phyloP scores from a whole-genome alignment of 2,888 invertebrate genomes.

The Epinotia brunnichana region DNA sequence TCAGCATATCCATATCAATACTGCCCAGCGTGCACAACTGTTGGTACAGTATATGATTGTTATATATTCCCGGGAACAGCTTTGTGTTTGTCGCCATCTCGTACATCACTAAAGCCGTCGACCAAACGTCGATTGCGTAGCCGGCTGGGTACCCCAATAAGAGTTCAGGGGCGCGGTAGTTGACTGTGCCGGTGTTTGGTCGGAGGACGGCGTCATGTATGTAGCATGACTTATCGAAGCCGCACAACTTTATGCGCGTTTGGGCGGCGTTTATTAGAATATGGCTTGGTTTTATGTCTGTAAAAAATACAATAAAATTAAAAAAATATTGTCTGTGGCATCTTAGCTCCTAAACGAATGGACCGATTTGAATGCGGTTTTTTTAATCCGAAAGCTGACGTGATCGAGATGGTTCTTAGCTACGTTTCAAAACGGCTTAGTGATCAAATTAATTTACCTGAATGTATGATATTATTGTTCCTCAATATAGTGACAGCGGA shows the following conservation, averaged over 20 bases:
- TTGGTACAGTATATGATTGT: conserved; percentile 61
- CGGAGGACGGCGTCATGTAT: conserved; percentile 16
- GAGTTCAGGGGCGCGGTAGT: conserved; percentile 68
- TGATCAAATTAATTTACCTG: conserved; percentile 56
- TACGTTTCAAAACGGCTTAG: too few relatives aligned
- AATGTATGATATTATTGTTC: conserved; percentile 61
- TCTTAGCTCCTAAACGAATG: too few relatives aligned
- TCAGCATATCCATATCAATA: conserved; percentile 57
- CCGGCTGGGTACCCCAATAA: conserved; percentile 62
- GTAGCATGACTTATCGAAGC: conserved; percentile 63
- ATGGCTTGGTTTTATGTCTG: conserved; percentile 70
- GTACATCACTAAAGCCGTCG: conserved; percentile 63
- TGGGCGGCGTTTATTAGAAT: conserved; percentile 59
- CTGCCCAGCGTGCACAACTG: conserved; percentile 60
- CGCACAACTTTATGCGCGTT: conserved; percentile 62
- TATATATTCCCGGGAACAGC: conserved; percentile 56
- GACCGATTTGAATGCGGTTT: too few relatives aligned
- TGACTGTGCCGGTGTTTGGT: conserved; percentile 54
- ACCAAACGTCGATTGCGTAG: conserved; percentile 67
- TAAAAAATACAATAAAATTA: conserved; percentile 45
- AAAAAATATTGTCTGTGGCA: too few relatives aligned
- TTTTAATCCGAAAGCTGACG: too few relatives aligned
- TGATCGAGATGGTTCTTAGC: too few relatives aligned
- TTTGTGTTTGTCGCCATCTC: conserved; percentile 62
- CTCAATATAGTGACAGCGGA: conserved; percentile 61